Evolutionary conservation across 2,113 vertebrate genomes (phyloP).

Genomic region (Bubalus kerabau): DNA sequence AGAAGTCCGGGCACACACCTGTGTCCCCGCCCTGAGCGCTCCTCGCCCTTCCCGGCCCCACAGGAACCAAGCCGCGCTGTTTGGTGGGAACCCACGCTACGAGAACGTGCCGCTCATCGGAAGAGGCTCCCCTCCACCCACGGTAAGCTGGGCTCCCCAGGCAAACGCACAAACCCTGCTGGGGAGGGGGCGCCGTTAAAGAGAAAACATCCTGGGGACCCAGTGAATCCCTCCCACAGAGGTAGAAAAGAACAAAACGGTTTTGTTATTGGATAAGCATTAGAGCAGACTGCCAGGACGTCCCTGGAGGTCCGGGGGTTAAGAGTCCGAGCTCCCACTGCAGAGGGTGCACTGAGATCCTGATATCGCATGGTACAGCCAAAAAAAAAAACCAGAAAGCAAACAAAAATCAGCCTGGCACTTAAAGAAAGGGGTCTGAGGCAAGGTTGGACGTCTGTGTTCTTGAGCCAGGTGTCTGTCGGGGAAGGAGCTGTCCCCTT

Average conservation of each 20-base stretch:
- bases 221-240: background rate
- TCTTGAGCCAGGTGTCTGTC: background rate
- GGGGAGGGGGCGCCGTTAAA: accelerated
- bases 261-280: background rate
- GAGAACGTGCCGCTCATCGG: conserved; percentile 97
- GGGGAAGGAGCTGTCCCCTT: too few relatives aligned
- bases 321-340: background rate
- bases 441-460: background rate
- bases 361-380: accelerated
- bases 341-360: background rate
- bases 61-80: conserved; percentile 94
- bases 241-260: accelerated
- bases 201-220: background rate
- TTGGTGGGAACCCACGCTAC: conserved; percentile 93
- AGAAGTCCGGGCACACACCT: accelerated
- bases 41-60: background rate
- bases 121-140: conserved; percentile 95
- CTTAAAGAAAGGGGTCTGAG: background rate
- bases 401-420: background rate
- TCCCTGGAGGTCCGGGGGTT: background rate
- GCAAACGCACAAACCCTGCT: conserved; percentile 37
- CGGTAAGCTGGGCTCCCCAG: conserved; percentile 84
- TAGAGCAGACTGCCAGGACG: accelerated
- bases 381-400: background rate
- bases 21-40: background rate